phyloP scores from a whole-genome alignment of 2,113 vertebrate genomes.

The Myotis brandtii region DNA sequence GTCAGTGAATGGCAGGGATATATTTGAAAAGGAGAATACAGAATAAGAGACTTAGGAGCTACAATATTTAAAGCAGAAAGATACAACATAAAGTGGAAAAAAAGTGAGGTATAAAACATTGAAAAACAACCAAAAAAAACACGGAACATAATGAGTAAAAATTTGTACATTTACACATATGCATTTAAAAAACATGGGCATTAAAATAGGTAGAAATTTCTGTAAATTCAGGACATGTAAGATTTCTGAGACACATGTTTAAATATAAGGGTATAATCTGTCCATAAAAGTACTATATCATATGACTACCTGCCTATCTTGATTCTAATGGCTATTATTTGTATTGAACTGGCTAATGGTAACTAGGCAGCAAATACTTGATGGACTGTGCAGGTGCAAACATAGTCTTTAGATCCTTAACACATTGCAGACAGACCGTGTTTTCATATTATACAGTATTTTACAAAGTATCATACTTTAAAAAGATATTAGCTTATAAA shows the following conservation, averaged over 20 bases:
- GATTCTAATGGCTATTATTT: not conserved
- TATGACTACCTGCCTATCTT: not conserved
- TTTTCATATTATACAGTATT: no score
- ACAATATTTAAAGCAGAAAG: not conserved
- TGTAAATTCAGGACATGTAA: not conserved
- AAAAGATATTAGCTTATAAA: no score
- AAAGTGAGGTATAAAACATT: not conserved
- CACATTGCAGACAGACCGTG: no score
- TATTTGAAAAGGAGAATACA: slow-evolving; percentile 5
- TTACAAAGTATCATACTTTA: no score
- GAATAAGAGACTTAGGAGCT: not conserved
- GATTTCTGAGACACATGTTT: not conserved
- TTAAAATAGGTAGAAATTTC: not conserved
- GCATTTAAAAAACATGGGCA: not conserved
- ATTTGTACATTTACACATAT: not conserved
- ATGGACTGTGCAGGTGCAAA: not conserved
- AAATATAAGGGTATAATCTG: not conserved
- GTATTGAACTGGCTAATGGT: not conserved
- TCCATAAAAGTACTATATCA: not conserved
- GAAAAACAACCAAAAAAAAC: no score
- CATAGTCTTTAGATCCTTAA: not conserved
- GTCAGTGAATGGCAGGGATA: not conserved
- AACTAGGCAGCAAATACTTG: not conserved
- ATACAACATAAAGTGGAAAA: not conserved
- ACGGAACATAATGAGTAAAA: not conserved